phyloP scores from a whole-genome alignment of 1,140 invertebrate species.

The Aphaenogaster floridana region DNA sequence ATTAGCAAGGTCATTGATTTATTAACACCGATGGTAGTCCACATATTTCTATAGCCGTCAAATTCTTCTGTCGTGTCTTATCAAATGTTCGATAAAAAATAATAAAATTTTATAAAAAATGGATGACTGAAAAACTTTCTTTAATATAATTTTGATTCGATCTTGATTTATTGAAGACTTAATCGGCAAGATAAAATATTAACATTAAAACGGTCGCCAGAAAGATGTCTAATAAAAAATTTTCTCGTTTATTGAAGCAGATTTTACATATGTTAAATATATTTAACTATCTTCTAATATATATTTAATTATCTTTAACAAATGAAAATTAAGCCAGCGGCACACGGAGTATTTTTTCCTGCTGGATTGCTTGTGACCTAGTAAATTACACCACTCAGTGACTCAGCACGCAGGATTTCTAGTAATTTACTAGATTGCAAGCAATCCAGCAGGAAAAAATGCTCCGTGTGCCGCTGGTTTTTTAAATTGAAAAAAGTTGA shows the following conservation, averaged over 20 bases:
- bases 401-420: no score
- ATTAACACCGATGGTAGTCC: neutral
- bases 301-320: no score
- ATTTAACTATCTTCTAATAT: neutral
- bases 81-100: neutral
- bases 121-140: neutral
- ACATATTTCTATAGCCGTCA: neutral
- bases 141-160: neutral
- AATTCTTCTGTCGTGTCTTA: neutral
- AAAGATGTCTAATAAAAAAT: neutral
- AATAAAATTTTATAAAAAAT: constrained; percentile 3
- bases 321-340: no score
- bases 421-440: no score
- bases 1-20: constrained; percentile 13
- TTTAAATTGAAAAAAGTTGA: neutral
- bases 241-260: neutral
- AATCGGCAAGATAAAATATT: neutral
- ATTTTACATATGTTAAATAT: neutral
- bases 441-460: no score
- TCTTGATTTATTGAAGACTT: constrained; percentile 1
- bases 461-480: no score
- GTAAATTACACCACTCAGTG: no score
- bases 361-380: no score
- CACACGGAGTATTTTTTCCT: no score
- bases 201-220: neutral